Evolutionary conservation across 2,888 invertebrate genomes (phyloP), one percentile per base, ranked within the genome.

Genomic region (Drosophila pullipes): DNA sequence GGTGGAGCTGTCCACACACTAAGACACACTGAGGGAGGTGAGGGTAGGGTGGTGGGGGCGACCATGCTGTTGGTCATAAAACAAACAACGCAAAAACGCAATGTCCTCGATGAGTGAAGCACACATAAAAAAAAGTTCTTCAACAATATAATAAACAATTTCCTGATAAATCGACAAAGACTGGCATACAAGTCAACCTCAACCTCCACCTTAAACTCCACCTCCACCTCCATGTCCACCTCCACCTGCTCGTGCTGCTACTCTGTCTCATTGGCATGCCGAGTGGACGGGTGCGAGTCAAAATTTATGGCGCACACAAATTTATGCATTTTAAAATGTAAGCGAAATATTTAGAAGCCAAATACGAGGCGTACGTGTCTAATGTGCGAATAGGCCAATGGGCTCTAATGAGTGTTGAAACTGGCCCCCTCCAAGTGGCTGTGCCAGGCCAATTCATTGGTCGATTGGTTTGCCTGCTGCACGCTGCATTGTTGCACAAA

Each of bases 141-240:
- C 81, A 47, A 81, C 83, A 89, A 89, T 84, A 86, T 81, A 86
- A 86, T 89, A 86, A 86, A 86, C 85, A 86, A 86, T 86, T 86
- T 86, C 84, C 89, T 84, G 89, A 86, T 86, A 89, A 86, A 86
- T 86, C 64, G 84, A 66, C 69, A 68, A 78, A 74, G 69, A 65
- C 60, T 59, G 67, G 55, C 55, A 37, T 37, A 33, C 64, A 47
- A 62, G 57, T 47, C 55, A 31, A 30, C 9, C 67, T 44, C 44
- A 25, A 25, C 4, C 11, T 18, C 10, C 18, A 30, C 31, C 30
- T 18, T 2, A 2, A 33, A 4, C 4, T 35, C 13, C 35, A 13
- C 35, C 47, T 13, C 39, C 10, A 13, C 9, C 28, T 33, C 1
- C 28, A 6, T 31, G 11, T 2, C 16, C 13, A 13, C 7, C 18